These are phyloP conservation scores for Agapornis canus DNA, from an alignment of 2,797 vertebrate species.

Conservation along the genomic window DNA sequence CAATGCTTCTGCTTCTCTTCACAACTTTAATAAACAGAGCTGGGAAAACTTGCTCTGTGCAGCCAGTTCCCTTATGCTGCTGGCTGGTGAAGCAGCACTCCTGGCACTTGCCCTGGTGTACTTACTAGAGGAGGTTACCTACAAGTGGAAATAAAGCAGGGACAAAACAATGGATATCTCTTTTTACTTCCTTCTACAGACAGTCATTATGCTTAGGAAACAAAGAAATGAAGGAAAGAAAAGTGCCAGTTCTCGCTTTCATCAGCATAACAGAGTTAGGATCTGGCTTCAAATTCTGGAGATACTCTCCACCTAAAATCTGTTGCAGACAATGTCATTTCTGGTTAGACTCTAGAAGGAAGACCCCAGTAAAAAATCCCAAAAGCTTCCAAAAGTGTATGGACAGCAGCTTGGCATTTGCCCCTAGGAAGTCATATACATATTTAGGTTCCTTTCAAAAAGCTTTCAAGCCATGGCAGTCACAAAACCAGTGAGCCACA, in stretches of 20 bases:
- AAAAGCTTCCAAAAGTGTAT: neutral
- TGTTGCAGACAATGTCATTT: neutral
- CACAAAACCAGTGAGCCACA: neutral
- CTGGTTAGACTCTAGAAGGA: neutral
- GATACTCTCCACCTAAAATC: neutral
- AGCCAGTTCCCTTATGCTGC: constrained; percentile 7
- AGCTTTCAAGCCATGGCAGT: neutral
- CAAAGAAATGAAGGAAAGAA: neutral
- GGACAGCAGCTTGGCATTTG: neutral
- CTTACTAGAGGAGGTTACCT: neutral
- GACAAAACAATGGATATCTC: neutral
- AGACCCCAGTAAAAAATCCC: neutral
- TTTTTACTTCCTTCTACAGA: neutral
- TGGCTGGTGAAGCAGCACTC: neutral
- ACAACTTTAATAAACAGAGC: neutral
- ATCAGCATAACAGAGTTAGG: neutral
- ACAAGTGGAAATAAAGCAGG: neutral
- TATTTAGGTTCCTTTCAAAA: neutral
- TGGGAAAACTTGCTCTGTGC: neutral
- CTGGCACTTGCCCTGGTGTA: constrained; percentile 3
- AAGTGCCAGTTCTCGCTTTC: neutral
- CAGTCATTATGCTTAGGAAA: neutral
- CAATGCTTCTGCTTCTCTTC: constrained; percentile 11
- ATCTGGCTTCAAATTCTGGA: neutral
- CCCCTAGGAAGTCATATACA: neutral